Evolutionary conservation across 1,140 invertebrate genomes (phyloP).

Genomic region (Aphis craccivora): DNA sequence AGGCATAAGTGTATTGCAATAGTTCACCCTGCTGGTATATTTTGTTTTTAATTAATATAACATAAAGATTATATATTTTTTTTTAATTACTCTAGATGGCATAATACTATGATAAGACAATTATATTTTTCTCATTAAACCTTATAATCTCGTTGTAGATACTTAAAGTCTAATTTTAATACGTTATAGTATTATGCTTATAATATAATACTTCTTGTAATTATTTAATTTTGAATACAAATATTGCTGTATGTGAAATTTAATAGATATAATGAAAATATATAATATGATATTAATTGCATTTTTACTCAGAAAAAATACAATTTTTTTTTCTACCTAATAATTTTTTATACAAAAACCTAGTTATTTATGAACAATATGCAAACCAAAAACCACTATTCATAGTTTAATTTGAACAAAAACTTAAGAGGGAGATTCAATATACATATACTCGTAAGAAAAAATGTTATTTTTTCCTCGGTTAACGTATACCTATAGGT

Average conservation of each 20-base stretch:
- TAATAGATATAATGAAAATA: not conserved
- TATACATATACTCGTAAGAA: not conserved
- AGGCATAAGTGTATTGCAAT: not conserved
- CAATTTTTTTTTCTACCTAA: not conserved
- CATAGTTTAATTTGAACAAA: not conserved
- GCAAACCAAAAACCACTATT: not conserved
- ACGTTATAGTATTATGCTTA: not conserved
- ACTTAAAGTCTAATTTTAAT: not conserved
- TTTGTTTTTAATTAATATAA: not conserved
- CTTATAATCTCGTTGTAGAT: not conserved
- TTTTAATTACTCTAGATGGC: not conserved
- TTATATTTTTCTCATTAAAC: not conserved
- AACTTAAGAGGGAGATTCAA: not conserved
- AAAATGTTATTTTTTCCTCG: not conserved
- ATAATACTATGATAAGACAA: not conserved
- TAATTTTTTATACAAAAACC: not conserved
- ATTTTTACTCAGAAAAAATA: not conserved
- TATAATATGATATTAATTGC: not conserved
- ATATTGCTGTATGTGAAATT: not conserved
- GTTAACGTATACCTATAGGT: not conserved
- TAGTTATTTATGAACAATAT: not conserved
- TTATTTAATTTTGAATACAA: constrained; percentile 5
- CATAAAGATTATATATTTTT: not conserved
- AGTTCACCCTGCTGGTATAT: not conserved
- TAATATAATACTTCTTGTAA: not conserved